Base-by-base conservation (phyloP, 2,113 vertebrate genomes). In the Cavia porcellus region DNA sequence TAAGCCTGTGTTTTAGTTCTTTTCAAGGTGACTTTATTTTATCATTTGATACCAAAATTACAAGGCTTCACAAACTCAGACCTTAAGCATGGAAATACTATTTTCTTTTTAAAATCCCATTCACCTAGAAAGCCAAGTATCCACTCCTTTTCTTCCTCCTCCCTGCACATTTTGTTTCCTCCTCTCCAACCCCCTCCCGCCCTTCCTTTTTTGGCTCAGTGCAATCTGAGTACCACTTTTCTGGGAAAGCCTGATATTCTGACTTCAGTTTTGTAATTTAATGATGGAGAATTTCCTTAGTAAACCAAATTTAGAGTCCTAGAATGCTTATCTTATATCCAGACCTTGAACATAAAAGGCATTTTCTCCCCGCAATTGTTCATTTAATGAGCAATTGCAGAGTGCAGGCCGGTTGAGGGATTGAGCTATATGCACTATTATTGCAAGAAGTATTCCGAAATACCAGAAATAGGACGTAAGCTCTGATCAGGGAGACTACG, bases 401-500 rank as follows among this genome's bases (percentile, higher is more conserved):
- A 99, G 99, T 98, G 99, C 98, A 98, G 99, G 98, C 98, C 98
- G 99, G 99, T 98, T 99, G 99, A 99, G 99, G 99, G 99, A 99
- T 99, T 99, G 99, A 99, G 99, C 99, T 99, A 99, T 98, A 99
- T 99, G 98, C 99, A 98, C 99, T 98, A 99, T 99, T 99, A 99
- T 99, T 99, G 99, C 99, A 98, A 99, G 99, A 99, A 99, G 99
- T 99, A 99, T 99, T 99, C 99, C 99, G 99, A 99, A 99, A 99
- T 99, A 99, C 99, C 99, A 99, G 99, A 99, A 99, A 99, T 99
- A 99, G 99, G 99, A 99, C 99, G 99, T 99, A 99, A 99, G 99
- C 99, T 99, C 99, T 99, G 99, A 99, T 99, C 99, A 99, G 99
- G 99, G 99, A 99, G 99, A 99, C 99, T 99, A 99, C 98, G 99